Conservation (phyloP, 2,113 vertebrate genomes). For the Cyanoramphus novaezelandiae region DNA sequence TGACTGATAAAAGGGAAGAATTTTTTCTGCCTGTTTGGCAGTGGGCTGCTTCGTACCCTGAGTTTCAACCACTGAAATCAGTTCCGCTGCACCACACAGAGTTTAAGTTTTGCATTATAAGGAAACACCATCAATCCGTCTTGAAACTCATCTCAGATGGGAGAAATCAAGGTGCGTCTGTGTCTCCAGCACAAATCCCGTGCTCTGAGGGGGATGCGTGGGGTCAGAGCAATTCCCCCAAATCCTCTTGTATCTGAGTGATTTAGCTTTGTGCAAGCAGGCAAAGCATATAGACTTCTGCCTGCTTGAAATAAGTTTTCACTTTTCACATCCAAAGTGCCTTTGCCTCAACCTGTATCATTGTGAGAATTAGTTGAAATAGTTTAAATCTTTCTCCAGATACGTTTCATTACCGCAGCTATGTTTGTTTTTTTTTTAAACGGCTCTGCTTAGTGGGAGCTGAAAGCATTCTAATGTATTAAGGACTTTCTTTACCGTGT, state of each 20-base stretch:
- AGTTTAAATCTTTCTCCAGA: background rate
- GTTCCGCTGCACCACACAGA: fast-evolving
- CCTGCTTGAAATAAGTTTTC: background rate
- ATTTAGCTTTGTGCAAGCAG: background rate
- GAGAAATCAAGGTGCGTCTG: background rate
- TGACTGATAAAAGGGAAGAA: background rate
- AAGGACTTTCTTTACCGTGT: background rate
- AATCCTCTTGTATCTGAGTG: background rate
- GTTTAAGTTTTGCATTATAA: background rate
- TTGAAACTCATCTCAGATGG: background rate
- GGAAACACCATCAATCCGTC: background rate
- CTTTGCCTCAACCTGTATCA: background rate
- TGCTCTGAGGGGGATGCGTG: fast-evolving
- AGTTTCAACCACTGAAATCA: background rate
- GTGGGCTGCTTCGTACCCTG: background rate
- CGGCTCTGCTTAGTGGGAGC: background rate
- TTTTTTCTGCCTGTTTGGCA: background rate
- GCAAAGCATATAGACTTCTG: background rate
- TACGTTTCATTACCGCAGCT: background rate
- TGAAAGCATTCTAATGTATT: background rate
- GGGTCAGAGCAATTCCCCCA: background rate
- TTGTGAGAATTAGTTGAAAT: background rate
- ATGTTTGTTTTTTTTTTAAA: background rate
- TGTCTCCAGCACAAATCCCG: background rate
- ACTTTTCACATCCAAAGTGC: background rate